Conservation (phyloP, 2,113 vertebrate species). For the Proteles cristata region DNA sequence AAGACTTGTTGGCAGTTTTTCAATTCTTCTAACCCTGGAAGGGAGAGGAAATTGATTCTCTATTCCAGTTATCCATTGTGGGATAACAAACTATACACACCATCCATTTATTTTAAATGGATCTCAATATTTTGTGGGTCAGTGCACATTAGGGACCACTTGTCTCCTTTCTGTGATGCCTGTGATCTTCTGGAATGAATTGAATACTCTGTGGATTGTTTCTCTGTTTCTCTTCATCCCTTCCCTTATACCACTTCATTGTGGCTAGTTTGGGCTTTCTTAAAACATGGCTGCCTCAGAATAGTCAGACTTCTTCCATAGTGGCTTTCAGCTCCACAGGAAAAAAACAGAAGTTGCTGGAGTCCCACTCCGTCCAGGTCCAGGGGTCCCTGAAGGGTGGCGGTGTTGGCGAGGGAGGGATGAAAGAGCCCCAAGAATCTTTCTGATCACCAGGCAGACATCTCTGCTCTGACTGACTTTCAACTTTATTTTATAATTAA, state of each 20-base stretch:
- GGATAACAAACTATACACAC: not conserved
- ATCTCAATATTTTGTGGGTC: not conserved
- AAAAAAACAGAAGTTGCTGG: not conserved
- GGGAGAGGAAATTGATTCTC: not conserved
- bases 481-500: no score
- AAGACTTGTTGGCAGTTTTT: not conserved
- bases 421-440: no score
- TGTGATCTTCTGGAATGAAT: not conserved
- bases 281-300: not conserved
- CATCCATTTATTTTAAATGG: not conserved
- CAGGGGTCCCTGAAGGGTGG: no score
- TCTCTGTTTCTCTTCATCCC: not conserved
- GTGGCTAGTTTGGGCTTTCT: not conserved
- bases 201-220: rapidly evolving
- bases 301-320: not conserved
- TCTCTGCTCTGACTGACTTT: no score
- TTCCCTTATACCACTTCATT: rapidly evolving
- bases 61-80: not conserved
- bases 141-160: not conserved
- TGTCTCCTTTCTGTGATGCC: not conserved
- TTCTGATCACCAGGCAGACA: no score
- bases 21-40: not conserved
- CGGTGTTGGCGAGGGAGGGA: no score
- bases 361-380: no score
- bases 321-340: not conserved